Evolutionary conservation across 2,113 vertebrate species (phyloP), one percentile per base, ranked within the genome.

Genomic region (Perca schrenkii): DNA sequence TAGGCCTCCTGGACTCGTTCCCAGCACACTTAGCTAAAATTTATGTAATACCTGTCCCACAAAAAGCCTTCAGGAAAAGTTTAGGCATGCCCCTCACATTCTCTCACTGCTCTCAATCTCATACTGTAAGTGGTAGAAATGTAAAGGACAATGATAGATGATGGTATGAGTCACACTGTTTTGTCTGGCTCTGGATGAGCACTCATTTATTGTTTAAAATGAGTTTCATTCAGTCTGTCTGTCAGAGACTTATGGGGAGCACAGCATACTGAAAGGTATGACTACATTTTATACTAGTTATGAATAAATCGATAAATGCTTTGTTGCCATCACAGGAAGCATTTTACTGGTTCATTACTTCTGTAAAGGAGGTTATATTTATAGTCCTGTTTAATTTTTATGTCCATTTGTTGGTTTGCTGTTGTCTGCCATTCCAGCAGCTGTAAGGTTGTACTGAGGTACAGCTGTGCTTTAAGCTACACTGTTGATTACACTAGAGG

Each of bases 31-130:
- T 82, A 65, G 34, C 60, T 19, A 19, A 66, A 79, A 86, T 84
- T 65, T 78, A 83, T 88, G 46, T 66, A 64, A 40, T 17, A 79
- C 66, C 36, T 74, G 68, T 87, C 53, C 4, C 65, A 77, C 58
- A 69, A 82, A 90, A 80, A 70, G 62, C 61, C 65, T 56, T 46
- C 50, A 68, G 22, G 46, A 72, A 43, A 58, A 71, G 70, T 72
- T 84, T 46, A 47, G 49, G 21, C 53, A 31, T 49, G 13, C 34
- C 4, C 22, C 36, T 67, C 53, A 53, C 31, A 46, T 28, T 68
- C 43, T 19, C 53, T 8, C 11, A 1, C 49, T 61, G 28, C 56
- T 21, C 75, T 2, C 49, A 71, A 19, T 63, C 75, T 76, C 62
- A 50, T 63, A 50, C 31, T 60, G 21, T 82, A 69, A 89, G 67